Evolutionary conservation across 2,888 invertebrate genomes (phyloP), one percentile per base, ranked within the genome.

Genomic region (Hyposoter didymator): DNA sequence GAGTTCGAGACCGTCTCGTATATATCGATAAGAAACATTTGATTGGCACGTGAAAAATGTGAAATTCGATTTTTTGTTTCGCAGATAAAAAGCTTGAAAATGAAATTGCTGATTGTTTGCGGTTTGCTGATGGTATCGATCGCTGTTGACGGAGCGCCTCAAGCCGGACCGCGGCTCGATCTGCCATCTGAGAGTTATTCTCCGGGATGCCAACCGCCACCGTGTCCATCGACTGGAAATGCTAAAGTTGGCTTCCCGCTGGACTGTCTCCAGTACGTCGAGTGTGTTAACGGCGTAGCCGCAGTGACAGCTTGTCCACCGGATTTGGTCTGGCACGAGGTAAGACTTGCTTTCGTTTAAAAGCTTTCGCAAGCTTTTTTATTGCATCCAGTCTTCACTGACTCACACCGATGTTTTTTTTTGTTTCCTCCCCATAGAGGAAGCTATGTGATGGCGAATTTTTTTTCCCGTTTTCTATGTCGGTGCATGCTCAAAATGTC

Each of bases 201-300:
- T 12, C 35, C 70, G 35, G 73, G 82, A 14, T 90, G 88, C 14
- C 79, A 66, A 39, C 89, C 81, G 0, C 88, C 86, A 2, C 79
- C 87, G 67, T 90, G 90, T 67, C 88, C 88, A 10, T 3, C 19
- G 0, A 70, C n/a, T 1, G 62, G 72, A 7, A 35, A 49, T n/a
- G 10, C 80, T 19, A 78, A 43, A 55, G 35, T 91, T 32, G 76
- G 78, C 1, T 88, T 88, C 78, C 89, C 89, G 8, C 14, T 89
- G 45, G 89, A 90, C 45, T 91, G 89, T 49, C 69, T 88, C 4
- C 84, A 87, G 19, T 90, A 90, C 55, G 75, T 90, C 19, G 55
- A 84, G 55, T 91, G 89, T 62, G 39, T 2, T 32, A 66, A 82
- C 0, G 87, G 87, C 59, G 78, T 67, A 0, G 78, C 70, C 19